Evolutionary conservation across 2,888 invertebrate genomes (phyloP).

Genomic region (Esperia sulphurella): DNA sequence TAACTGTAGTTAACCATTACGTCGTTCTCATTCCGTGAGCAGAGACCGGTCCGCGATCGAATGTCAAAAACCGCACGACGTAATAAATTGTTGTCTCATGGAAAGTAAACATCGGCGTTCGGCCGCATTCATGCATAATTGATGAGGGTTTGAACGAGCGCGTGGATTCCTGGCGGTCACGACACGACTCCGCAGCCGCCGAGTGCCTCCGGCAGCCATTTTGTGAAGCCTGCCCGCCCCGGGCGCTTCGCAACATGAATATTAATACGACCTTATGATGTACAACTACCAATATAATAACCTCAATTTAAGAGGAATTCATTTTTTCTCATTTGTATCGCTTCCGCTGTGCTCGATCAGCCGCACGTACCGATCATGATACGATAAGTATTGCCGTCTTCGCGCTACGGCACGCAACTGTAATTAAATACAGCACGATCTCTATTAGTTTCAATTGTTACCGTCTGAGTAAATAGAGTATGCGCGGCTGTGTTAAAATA

Average conservation of each 20-base stretch:
- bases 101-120: constrained; percentile 75
- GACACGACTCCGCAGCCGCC: constrained; percentile 62
- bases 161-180: constrained; percentile 75
- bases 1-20: constrained; percentile 41
- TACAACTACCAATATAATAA: constrained; percentile 39
- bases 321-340: constrained; percentile 32
- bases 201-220: constrained; percentile 71
- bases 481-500: constrained; percentile 60
- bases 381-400: constrained; percentile 50
- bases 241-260: constrained; percentile 59
- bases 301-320: constrained; percentile 36
- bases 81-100: constrained; percentile 75
- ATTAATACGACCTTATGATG: constrained; percentile 61
- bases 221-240: constrained; percentile 63
- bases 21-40: constrained; percentile 47
- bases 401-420: constrained; percentile 48
- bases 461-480: constrained; percentile 67
- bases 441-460: constrained; percentile 73
- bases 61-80: constrained; percentile 76
- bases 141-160: constrained; percentile 71
- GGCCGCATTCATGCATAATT: constrained; percentile 77
- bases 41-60: constrained; percentile 53
- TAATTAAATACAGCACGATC: constrained; percentile 64
- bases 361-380: constrained; percentile 52
- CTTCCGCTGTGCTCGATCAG: constrained; percentile 49